Percentiles rank a stretch among this genome's conserved stretches.
phyloP scores from a whole-genome alignment of 2,888 invertebrate species.

The Drosophila basisetae region DNA sequence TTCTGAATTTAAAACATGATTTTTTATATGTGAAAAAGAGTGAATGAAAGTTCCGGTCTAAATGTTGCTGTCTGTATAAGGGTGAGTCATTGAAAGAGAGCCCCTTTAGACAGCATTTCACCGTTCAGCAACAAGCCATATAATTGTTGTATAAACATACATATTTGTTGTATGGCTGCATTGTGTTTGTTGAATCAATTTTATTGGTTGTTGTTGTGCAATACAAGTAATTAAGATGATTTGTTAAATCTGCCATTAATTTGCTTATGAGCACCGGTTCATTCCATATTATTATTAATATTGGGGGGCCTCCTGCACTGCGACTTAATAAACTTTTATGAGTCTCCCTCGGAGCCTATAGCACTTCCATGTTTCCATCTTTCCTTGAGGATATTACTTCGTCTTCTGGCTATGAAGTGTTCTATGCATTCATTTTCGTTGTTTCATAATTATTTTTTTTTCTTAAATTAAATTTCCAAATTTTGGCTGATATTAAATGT shows the following conservation, averaged over 20 bases:
- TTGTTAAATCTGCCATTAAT: constrained; percentile 34
- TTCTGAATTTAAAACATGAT: constrained; percentile 1
- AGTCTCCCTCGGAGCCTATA: not conserved
- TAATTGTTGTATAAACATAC: constrained; percentile 14
- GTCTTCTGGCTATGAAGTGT: not conserved
- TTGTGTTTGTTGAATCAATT: constrained; percentile 42
- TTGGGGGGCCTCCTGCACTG: not conserved
- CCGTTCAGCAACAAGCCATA: no score
- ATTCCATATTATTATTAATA: not conserved
- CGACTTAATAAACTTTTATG: not conserved
- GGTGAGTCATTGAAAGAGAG: constrained; percentile 10
- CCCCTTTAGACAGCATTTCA: not conserved
- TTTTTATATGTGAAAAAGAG: not conserved
- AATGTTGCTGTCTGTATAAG: not conserved
- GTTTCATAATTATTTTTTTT: no score
- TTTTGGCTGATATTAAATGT: not conserved
- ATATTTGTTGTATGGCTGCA: constrained; percentile 27
- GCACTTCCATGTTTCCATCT: not conserved
- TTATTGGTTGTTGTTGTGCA: constrained; percentile 39
- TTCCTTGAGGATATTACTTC: not conserved
- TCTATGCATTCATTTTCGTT: not conserved
- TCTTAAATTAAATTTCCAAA: not conserved
- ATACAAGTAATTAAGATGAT: constrained; percentile 35
- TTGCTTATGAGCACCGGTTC: constrained; percentile 12
- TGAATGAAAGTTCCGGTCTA: not conserved